These are phyloP conservation scores for Sorex araneus DNA, from an alignment of 2,113 vertebrate species.

Conservation along the genomic window DNA sequence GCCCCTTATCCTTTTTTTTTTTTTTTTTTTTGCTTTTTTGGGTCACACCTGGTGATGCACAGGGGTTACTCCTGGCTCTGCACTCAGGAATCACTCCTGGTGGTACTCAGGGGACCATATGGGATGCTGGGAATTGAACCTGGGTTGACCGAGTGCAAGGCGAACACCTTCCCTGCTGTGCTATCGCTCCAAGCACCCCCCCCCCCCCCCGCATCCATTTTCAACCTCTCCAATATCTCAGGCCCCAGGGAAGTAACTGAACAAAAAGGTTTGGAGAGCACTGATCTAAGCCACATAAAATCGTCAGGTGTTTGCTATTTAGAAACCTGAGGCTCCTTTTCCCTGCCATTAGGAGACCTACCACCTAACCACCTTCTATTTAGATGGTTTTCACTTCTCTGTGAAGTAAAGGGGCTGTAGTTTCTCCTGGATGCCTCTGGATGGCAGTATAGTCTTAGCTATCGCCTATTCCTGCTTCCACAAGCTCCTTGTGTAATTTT, in stretches of 20 bases:
- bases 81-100: too few relatives aligned
- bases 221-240: not conserved
- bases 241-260: not conserved
- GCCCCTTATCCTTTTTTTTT: rapidly evolving
- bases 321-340: not conserved
- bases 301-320: not conserved
- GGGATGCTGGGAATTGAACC: too few relatives aligned
- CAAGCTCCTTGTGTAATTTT: slow-evolving; percentile 82
- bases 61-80: too few relatives aligned
- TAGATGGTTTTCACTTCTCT: not conserved
- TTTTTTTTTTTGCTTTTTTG: too few relatives aligned
- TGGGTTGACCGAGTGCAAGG: too few relatives aligned
- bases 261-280: not conserved
- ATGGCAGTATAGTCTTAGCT: slow-evolving; percentile 86
- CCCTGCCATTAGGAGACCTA: not conserved
- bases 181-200: too few relatives aligned
- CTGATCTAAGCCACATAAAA: not conserved
- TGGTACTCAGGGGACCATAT: too few relatives aligned
- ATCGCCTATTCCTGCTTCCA: not conserved
- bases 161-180: too few relatives aligned
- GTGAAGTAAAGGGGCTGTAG: not conserved
- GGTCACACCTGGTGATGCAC: too few relatives aligned
- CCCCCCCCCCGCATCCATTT: too few relatives aligned
- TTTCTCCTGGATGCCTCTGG: slow-evolving; percentile 77
- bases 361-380: not conserved